phyloP scores from a whole-genome alignment of 2,797 vertebrate species.

The Gymnothorax javanicus region DNA sequence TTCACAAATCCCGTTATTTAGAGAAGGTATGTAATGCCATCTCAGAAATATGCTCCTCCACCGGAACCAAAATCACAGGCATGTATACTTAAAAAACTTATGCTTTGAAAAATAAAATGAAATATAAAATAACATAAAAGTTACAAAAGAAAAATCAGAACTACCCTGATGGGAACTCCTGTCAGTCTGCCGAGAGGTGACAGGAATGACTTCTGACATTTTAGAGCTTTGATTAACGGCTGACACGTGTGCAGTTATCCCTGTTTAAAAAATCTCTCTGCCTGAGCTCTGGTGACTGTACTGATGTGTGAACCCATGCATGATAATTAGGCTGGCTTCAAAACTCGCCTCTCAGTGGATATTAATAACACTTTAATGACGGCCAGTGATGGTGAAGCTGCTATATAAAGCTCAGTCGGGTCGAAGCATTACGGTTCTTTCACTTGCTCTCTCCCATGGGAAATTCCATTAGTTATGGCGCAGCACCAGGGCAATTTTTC shows the following conservation, averaged over 20 bases:
- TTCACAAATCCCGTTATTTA: background rate
- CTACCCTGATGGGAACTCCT: background rate
- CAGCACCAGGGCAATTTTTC: conserved; percentile 9
- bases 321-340: conserved; percentile 29
- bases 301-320: conserved; percentile 18
- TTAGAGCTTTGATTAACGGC: background rate
- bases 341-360: conserved; percentile 17
- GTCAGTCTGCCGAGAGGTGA: background rate
- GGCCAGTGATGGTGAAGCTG: conserved; percentile 54
- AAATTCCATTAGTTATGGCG: conserved; percentile 10
- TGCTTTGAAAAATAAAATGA: too few species aligned
- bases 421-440: conserved; percentile 25
- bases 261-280: conserved; percentile 15
- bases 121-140: too few species aligned
- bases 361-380: conserved; percentile 56
- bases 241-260: background rate
- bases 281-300: conserved; percentile 4
- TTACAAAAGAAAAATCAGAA: background rate
- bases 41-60: background rate
- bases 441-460: background rate
- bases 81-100: background rate
- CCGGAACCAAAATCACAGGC: background rate
- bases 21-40: background rate
- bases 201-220: background rate
- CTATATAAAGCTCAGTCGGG: conserved; percentile 61